Percentiles rank a stretch among this genome's conserved stretches.
Conservation (phyloP, 2,797 vertebrate species). For the Rhodeus uyekii region DNA sequence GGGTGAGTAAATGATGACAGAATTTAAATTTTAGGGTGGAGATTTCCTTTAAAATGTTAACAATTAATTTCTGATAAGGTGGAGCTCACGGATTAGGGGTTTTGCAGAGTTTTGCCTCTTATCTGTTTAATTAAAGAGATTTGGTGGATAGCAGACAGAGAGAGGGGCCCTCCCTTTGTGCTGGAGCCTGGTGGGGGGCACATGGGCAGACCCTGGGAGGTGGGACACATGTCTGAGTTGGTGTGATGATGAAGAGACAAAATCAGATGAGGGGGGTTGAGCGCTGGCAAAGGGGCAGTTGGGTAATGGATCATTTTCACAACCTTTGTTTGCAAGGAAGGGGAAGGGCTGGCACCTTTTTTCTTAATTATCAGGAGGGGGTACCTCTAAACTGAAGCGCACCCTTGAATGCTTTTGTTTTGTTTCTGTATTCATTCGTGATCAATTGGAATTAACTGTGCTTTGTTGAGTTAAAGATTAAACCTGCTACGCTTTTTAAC, state of each 20-base stretch:
- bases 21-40: not conserved
- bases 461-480: slow-evolving; percentile 13
- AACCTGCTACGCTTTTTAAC: not conserved
- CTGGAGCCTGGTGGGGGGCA: slow-evolving; percentile 47
- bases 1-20: not conserved
- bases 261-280: slow-evolving; percentile 31
- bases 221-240: slow-evolving; percentile 55
- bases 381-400: slow-evolving; percentile 34
- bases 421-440: slow-evolving; percentile 30
- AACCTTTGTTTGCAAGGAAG: slow-evolving; percentile 65
- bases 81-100: slow-evolving; percentile 41
- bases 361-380: slow-evolving; percentile 60
- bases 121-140: slow-evolving; percentile 60
- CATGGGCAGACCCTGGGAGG: slow-evolving; percentile 46
- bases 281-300: slow-evolving; percentile 50
- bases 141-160: slow-evolving; percentile 41
- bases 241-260: slow-evolving; percentile 52
- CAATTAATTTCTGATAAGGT: not conserved
- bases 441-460: not conserved
- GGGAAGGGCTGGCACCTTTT: slow-evolving; percentile 58
- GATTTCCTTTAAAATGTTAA: not conserved
- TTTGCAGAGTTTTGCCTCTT: not conserved
- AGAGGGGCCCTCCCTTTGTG: slow-evolving; percentile 47
- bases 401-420: slow-evolving; percentile 44
- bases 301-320: slow-evolving; percentile 71